Conservation (phyloP, 2,888 invertebrate species). For the Halictus quadricinctus region DNA sequence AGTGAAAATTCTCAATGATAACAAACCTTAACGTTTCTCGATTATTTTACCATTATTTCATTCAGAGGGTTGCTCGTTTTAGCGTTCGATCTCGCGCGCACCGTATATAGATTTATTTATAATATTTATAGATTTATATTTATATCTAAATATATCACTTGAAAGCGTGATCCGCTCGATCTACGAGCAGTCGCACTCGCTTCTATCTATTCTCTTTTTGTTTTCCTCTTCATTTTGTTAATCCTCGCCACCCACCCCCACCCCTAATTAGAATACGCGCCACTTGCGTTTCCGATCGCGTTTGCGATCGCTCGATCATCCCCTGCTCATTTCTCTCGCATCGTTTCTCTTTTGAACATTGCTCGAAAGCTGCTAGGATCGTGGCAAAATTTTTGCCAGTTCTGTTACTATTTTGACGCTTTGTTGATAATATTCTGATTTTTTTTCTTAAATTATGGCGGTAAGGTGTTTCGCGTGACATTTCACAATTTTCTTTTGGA, state of each 20-base stretch:
- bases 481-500: not conserved
- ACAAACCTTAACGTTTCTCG: conserved; percentile 70
- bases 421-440: not conserved
- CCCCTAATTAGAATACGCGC: conserved; percentile 18
- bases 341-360: not conserved
- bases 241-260: not conserved
- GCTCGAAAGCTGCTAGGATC: not conserved
- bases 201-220: conserved; percentile 40
- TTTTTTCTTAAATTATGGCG: not conserved
- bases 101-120: conserved; percentile 6
- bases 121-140: conserved; percentile 16
- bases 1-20: conserved; percentile 74
- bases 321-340: conserved; percentile 32
- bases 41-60: conserved; percentile 61
- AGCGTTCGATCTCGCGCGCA: conserved; percentile 61
- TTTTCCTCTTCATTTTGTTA: conserved; percentile 8
- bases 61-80: conserved; percentile 48
- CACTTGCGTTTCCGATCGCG: conserved; percentile 18
- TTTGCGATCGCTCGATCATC: conserved; percentile 45
- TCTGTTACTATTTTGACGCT: not conserved
- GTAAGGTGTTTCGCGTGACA: not conserved
- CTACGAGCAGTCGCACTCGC: conserved; percentile 74
- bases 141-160: conserved; percentile 77
- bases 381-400: too few species aligned
- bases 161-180: conserved; percentile 76